These are phyloP conservation scores for Enteromius mattozi DNA, from an alignment of 2,797 vertebrate species.

Conservation along the genomic window DNA sequence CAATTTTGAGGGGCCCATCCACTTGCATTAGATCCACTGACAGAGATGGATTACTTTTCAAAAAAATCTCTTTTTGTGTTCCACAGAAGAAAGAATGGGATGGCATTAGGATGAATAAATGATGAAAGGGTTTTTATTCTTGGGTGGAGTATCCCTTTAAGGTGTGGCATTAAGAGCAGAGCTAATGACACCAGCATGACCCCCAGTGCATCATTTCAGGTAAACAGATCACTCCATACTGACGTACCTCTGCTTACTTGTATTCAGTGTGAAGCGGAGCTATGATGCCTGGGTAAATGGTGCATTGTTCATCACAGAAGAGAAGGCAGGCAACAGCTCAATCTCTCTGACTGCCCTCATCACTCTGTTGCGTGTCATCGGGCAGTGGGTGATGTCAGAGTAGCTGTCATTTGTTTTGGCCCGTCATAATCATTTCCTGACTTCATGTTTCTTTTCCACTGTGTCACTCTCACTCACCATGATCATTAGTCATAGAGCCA, in stretches of 20 bases:
- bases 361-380: conserved; percentile 46
- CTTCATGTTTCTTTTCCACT: conserved; percentile 60
- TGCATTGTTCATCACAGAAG: conserved; percentile 36
- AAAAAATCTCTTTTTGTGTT: background rate
- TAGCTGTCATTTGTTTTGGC: conserved; percentile 57
- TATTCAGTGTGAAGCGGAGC: conserved; percentile 1
- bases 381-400: conserved; percentile 56
- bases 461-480: conserved; percentile 59
- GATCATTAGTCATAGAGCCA: conserved; percentile 60
- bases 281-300: conserved; percentile 16
- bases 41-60: background rate
- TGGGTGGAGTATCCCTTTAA: background rate
- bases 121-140: background rate
- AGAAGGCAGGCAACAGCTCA: conserved; percentile 45
- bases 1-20: background rate
- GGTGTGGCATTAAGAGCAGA: background rate
- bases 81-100: background rate
- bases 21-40: background rate
- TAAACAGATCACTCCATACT: background rate
- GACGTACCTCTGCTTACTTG: background rate
- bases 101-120: background rate
- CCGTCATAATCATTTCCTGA: conserved; percentile 58
- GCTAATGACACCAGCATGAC: background rate
- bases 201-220: conserved; percentile 4
- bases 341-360: conserved; percentile 55